phyloP scores from a whole-genome alignment of 1,140 invertebrate genomes.

The Temnothorax longispinosus region DNA sequence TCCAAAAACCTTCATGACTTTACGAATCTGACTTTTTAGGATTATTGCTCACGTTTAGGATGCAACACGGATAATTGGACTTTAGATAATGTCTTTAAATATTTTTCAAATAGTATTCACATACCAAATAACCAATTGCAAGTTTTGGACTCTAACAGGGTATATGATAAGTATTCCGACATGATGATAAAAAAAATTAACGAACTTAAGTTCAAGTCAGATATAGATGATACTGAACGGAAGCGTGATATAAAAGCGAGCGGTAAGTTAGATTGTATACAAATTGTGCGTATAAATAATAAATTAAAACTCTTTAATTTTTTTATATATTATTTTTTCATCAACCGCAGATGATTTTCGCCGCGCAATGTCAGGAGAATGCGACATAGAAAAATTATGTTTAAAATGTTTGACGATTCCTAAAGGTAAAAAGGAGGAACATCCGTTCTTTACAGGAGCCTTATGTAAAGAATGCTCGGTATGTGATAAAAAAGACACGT shows the following conservation, averaged over 20 bases:
- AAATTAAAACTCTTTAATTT: not conserved
- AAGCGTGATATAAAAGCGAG: slow-evolving; percentile 72
- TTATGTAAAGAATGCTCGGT: slow-evolving; percentile 79
- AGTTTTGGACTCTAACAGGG: slow-evolving; percentile 57
- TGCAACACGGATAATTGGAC: slow-evolving; percentile 75
- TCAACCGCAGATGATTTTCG: slow-evolving; percentile 64
- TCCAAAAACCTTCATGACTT: slow-evolving; percentile 34
- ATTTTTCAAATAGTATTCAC: slow-evolving; percentile 59
- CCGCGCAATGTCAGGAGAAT: slow-evolving; percentile 42
- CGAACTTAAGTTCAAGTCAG: slow-evolving; percentile 68
- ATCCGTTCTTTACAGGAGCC: slow-evolving; percentile 79
- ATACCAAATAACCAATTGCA: slow-evolving; percentile 49
- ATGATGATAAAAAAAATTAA: slow-evolving; percentile 71
- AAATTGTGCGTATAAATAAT: not conserved
- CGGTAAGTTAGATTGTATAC: slow-evolving; percentile 53
- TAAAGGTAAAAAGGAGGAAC: slow-evolving; percentile 62
- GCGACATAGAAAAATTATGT: slow-evolving; percentile 71
- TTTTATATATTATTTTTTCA: not conserved
- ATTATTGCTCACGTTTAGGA: slow-evolving; percentile 76
- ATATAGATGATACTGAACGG: slow-evolving; percentile 64
- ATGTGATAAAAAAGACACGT: not conserved
- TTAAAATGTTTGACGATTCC: slow-evolving; percentile 74
- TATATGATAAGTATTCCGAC: slow-evolving; percentile 75
- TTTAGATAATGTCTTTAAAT: slow-evolving; percentile 71
- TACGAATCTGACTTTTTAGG: slow-evolving; percentile 70